Percentiles rank a stretch among this genome's conserved stretches.
Conservation (phyloP, 2,113 vertebrate genomes). For the Trinectes maculatus region DNA sequence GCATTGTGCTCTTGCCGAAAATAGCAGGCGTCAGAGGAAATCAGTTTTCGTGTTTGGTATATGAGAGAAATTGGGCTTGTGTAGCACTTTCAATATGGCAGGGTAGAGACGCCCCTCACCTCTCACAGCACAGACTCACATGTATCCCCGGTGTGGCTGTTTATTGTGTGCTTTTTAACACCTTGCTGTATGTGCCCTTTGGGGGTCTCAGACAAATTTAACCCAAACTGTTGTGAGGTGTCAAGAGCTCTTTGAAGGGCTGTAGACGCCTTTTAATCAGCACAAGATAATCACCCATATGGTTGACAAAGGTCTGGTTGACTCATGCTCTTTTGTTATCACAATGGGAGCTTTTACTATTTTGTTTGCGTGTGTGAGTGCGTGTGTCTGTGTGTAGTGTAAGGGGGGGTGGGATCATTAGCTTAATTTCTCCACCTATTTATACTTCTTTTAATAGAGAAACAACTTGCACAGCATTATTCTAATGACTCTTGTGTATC, state of each 20-base stretch:
- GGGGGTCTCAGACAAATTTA: slow-evolving; percentile 64
- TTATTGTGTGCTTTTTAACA: slow-evolving; percentile 63
- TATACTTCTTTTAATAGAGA: background rate
- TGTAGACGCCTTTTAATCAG: slow-evolving; percentile 73
- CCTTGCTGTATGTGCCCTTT: slow-evolving; percentile 60
- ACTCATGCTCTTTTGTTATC: slow-evolving; percentile 65
- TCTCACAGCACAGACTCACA: slow-evolving; percentile 21
- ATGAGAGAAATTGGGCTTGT: slow-evolving; percentile 22
- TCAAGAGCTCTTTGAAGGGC: slow-evolving; percentile 68
- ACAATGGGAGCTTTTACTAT: slow-evolving; percentile 34
- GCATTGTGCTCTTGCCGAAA: slow-evolving; percentile 28
- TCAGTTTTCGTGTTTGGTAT: slow-evolving; percentile 37
- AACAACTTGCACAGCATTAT: background rate
- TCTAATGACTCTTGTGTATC: background rate
- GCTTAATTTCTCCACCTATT: background rate
- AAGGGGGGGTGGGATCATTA: background rate
- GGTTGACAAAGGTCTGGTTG: slow-evolving; percentile 67
- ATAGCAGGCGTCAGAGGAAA: slow-evolving; percentile 23
- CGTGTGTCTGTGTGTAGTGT: background rate
- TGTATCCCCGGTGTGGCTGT: slow-evolving; percentile 21
- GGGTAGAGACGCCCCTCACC: slow-evolving; percentile 28
- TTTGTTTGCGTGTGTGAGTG: slow-evolving; percentile 21
- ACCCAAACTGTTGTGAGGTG: slow-evolving; percentile 68
- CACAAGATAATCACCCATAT: slow-evolving; percentile 72
- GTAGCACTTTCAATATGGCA: slow-evolving; percentile 17